A percentile compares a stretch with the other conserved stretches of the same genome.
Evolutionary conservation across 2,113 vertebrate species (phyloP).

Genomic region (Sylvicapra grimmia): DNA sequence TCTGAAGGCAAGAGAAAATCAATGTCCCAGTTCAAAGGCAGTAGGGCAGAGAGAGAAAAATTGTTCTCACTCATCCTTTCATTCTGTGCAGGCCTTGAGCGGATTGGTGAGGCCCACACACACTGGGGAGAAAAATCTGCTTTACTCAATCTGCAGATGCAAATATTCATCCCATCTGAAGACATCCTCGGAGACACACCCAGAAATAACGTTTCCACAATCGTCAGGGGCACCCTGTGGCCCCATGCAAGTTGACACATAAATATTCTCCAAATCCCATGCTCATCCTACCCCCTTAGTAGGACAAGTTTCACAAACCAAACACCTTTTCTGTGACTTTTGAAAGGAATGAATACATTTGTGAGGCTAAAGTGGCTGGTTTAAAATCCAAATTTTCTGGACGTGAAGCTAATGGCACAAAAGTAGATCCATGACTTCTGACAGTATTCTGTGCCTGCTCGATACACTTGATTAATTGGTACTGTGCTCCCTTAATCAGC

Average conservation of each 20-base stretch:
- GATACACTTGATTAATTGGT: conserved; percentile 27
- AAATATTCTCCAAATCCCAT: not conserved
- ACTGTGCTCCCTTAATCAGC: not conserved
- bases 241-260: not conserved
- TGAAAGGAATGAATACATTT: not conserved
- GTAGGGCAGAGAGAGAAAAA: not conserved
- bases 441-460: not conserved
- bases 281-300: not conserved
- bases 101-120: not conserved
- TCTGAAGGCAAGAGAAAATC: not conserved
- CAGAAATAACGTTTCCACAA: not conserved
- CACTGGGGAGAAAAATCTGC: not conserved
- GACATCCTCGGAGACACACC: not conserved
- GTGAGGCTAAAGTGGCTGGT: not conserved
- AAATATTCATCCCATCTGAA: not conserved
- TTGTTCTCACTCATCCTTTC: not conserved
- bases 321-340: not conserved
- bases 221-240: not conserved
- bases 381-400: conserved; percentile 14
- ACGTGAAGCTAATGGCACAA: conserved; percentile 4
- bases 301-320: not conserved
- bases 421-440: conserved; percentile 30
- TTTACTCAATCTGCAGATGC: not conserved
- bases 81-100: not conserved
- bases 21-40: not conserved